phyloP scores from a whole-genome alignment of 2,888 invertebrate species.

The Mythimna albipuncta region DNA sequence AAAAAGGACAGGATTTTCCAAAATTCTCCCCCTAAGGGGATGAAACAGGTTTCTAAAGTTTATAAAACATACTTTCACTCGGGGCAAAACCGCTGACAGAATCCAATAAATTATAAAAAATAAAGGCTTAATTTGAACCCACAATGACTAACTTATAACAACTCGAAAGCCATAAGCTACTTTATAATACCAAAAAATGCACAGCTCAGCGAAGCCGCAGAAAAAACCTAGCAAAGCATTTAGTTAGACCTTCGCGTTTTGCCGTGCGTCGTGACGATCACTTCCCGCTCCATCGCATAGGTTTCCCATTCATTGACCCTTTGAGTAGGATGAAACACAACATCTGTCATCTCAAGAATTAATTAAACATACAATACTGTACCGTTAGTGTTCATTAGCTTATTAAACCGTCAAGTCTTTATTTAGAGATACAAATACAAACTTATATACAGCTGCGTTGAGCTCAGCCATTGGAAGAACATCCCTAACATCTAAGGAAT shows the following conservation, averaged over 20 bases:
- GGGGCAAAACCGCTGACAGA: too few species aligned
- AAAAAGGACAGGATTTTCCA: too few species aligned
- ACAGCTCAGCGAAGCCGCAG: neutral
- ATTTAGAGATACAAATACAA: conserved; percentile 48
- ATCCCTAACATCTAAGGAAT: conserved; percentile 13
- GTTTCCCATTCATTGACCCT: conserved; percentile 48
- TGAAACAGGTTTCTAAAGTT: too few species aligned
- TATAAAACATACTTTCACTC: too few species aligned
- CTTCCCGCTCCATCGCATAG: conserved; percentile 11
- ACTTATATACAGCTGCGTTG: conserved; percentile 24
- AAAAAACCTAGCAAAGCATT: neutral
- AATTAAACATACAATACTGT: conserved; percentile 68
- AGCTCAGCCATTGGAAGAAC: conserved; percentile 26
- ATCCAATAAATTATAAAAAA: too few species aligned
- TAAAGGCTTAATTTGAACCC: too few species aligned
- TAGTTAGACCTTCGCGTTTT: neutral
- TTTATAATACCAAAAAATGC: too few species aligned
- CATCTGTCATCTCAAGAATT: conserved; percentile 67
- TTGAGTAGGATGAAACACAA: conserved; percentile 45
- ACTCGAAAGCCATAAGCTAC: too few species aligned
- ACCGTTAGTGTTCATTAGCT: conserved; percentile 71
- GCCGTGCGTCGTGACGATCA: conserved; percentile 9
- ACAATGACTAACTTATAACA: too few species aligned
- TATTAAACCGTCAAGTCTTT: conserved; percentile 62
- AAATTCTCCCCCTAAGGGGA: too few species aligned